Base-by-base conservation (phyloP, 2,113 vertebrate genomes). In the Sinocyclocheilus anophthalmus region DNA sequence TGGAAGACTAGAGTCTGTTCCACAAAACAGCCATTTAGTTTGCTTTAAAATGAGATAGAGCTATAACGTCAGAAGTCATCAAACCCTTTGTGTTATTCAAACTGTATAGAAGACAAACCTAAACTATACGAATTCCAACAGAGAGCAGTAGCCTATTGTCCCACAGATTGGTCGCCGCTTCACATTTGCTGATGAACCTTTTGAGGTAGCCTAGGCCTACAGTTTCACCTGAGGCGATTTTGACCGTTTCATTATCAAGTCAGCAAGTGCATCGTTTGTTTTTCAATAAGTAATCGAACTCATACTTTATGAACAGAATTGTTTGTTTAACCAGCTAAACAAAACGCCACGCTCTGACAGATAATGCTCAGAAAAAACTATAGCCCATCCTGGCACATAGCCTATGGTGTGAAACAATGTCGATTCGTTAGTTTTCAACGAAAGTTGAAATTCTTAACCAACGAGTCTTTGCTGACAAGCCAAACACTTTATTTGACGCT, bases 401-500 rank as follows among this genome's bases (percentile, higher is more conserved):
- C 30, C 30, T 33, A 26, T n/a, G 45, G 50, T 53, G 26, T 13
- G 20, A 69, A 53, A 12, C 12, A 30, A 55, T 55, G 53, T 80
- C 22, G n/a, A 24, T 6, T 24, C 11, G 37, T 67, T 84, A 59
- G 83, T 30, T 53, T 53, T 33, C 59, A 67, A 59, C 20, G 53
- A 48, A 67, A 4, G 16, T 69, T 61, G 63, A 48, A 13, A 78
- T 70, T 79, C 10, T 48, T 73, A 13, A 63, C 20, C 81, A 42
- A 50, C 39, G 10, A 75, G 79, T 83, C 26, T 65, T 45, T 70
- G 79, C 50, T 67, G 82, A 50, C 16, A 1, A 24, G n/a, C 65
- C 75, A 9, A 45, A 85, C 76, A 81, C 75, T 81, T 67, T 69
- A 88, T 55, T 73, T 13, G 67, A 42, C 1, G 37, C 72, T 50